These are phyloP conservation scores for Hyppa rectilinea DNA, from an alignment of 2,888 invertebrate species.

Conservation along the genomic window DNA sequence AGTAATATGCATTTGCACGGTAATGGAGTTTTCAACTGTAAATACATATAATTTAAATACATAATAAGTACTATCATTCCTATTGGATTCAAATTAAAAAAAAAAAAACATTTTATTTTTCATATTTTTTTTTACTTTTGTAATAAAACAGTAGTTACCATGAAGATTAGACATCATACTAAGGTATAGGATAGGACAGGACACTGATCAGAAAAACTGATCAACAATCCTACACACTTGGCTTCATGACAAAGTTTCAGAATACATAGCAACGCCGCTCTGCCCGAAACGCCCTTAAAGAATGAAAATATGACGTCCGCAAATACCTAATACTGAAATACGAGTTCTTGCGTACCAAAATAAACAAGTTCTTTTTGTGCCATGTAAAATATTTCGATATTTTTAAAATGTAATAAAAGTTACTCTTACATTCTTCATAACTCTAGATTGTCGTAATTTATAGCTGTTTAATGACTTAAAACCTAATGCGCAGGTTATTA, in stretches of 20 bases:
- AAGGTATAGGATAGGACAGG: slow-evolving; percentile 31
- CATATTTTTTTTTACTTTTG: background rate
- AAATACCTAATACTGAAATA: slow-evolving; percentile 26
- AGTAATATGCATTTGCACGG: background rate
- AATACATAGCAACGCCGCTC: slow-evolving; percentile 13
- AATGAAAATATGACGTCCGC: slow-evolving; percentile 22
- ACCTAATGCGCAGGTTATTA: slow-evolving; percentile 16
- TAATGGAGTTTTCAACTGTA: background rate
- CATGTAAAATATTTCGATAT: slow-evolving; percentile 13
- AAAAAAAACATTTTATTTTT: background rate
- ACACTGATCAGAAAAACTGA: slow-evolving; percentile 17
- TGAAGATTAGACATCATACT: background rate
- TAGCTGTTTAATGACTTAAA: slow-evolving; percentile 10
- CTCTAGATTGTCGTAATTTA: slow-evolving; percentile 4
- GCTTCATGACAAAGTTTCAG: slow-evolving; percentile 53
- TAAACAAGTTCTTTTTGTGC: background rate
- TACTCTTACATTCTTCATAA: background rate
- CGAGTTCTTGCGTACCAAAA: slow-evolving; percentile 17
- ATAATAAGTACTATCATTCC: background rate
- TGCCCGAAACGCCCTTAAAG: slow-evolving; percentile 51
- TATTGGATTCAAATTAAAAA: background rate
- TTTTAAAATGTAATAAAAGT: background rate
- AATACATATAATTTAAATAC: slow-evolving; percentile 7
- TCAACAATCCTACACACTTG: slow-evolving; percentile 42
- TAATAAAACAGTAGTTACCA: background rate